Percentiles rank a stretch among this genome's conserved stretches.
Conservation (phyloP, 2,113 vertebrate species). For the Microcebus murinus region DNA sequence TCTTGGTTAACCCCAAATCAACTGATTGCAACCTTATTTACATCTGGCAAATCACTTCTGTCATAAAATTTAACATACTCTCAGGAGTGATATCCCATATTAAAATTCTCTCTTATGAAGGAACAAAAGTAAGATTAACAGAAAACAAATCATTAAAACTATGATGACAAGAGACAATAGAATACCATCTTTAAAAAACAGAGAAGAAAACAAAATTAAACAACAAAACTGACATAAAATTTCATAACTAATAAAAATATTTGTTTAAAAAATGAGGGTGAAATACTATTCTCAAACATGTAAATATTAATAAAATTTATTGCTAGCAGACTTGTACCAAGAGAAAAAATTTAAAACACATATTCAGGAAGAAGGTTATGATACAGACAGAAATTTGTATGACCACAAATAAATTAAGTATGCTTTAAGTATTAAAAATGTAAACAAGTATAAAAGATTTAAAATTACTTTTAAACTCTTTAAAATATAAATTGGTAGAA, state of each 20-base stretch:
- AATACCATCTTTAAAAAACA: neutral
- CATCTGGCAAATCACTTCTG: neutral
- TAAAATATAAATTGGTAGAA: neutral
- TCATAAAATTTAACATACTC: neutral
- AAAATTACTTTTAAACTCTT: neutral
- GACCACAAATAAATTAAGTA: neutral
- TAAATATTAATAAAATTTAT: neutral
- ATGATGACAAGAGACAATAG: neutral
- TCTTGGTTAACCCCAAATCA: neutral
- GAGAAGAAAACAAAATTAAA: neutral
- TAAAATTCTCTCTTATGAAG: neutral
- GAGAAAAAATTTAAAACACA: neutral
- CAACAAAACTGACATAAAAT: neutral
- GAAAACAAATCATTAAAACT: neutral
- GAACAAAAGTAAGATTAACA: neutral
- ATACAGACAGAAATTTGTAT: neutral
- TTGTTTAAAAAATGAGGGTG: neutral
- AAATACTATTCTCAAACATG: neutral
- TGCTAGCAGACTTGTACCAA: neutral
- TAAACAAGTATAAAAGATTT: neutral
- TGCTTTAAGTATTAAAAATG: neutral
- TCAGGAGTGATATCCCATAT: neutral
- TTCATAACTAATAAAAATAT: neutral
- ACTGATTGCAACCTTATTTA: neutral
- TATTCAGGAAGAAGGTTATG: neutral